Conservation (phyloP, 1,140 invertebrate genomes). For the Daktulosphaira vitifoliae region DNA sequence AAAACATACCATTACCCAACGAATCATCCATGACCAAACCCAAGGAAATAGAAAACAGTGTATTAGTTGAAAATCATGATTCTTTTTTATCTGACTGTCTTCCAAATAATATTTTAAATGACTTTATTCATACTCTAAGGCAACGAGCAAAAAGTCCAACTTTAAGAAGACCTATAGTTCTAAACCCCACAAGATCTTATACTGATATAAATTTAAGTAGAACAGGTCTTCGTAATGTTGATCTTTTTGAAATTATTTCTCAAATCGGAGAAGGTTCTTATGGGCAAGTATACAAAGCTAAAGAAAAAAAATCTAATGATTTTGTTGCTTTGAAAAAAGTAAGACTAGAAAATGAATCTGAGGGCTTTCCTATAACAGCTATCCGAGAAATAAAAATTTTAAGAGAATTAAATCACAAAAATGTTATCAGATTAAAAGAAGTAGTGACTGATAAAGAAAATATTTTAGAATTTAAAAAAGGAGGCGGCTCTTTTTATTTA, state of each 20-base stretch:
- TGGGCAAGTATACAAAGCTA: slow-evolving; percentile 97
- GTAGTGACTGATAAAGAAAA: slow-evolving; percentile 98
- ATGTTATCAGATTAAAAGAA: slow-evolving; percentile 95
- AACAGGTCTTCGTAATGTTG: slow-evolving; percentile 87
- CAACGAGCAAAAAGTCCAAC: slow-evolving; percentile 24
- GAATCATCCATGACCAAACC: slow-evolving; percentile 11
- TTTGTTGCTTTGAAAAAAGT: slow-evolving; percentile 97
- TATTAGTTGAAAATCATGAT: slow-evolving; percentile 27
- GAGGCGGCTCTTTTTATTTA: slow-evolving; percentile 95
- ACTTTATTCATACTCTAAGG: slow-evolving; percentile 21
- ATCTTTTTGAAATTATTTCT: slow-evolving; percentile 66
- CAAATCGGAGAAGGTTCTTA: slow-evolving; percentile 99
- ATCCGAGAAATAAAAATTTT: slow-evolving; percentile 98
- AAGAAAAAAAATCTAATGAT: slow-evolving; percentile 50
- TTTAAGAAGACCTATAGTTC: slow-evolving; percentile 22
- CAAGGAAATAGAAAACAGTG: slow-evolving; percentile 1
- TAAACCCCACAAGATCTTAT: background rate
- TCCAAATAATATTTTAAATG: slow-evolving; percentile 29
- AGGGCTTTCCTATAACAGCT: slow-evolving; percentile 99
- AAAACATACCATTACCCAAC: slow-evolving; percentile 29
- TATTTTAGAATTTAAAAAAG: slow-evolving; percentile 85
- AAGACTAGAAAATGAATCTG: slow-evolving; percentile 96
- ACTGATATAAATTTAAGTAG: slow-evolving; percentile 15
- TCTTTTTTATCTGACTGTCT: slow-evolving; percentile 26
- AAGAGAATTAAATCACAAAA: slow-evolving; percentile 91